Evolutionary conservation across 2,113 vertebrate species (phyloP), one percentile per base, ranked within the genome.

Genomic region (Hystrix brachyura): DNA sequence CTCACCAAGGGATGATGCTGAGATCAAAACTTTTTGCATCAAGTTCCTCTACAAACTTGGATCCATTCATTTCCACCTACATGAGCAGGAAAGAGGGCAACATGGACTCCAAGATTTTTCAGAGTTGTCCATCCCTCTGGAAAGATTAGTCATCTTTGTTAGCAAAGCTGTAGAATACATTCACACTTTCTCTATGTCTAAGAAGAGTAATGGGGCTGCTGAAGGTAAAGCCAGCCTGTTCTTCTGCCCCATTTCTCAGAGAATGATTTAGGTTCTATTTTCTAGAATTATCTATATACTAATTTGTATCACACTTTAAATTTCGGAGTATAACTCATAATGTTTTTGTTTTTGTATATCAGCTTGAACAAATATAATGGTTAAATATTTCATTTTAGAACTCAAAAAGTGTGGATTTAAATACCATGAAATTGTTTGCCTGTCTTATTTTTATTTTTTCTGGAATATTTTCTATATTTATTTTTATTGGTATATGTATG

Each of bases 201-300:
- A 1, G 2, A 69, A 80, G 19, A 78, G 32, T 23, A 34, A 4
- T 6, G 11, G 21, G 19, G 1, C 2, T 84, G 2, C 7, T 17
- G 4, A 51, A 4, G 12, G 34, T 9, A 25, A 2, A 59, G 4
- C 1, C 15, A 19, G 10, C 15, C 0, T 29, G 9, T 57, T 15
- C 3, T 18, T 10, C 1, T 5, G 7, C 7, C 8, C 7, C 9
- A 0, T 53, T 29, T 29, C 27, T 11, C 3, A 29, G 0, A 34
- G 5, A 86, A n/a, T 19, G 10, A n/a, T 1, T 14, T 0, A 65
- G 7, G 8, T 53, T 91, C 6, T 51, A 8, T 88, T 12, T 48
- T 59, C 3, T 13, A 60, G 4, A 14, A 4, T 81, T 46, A 76
- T 6, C 5, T 46, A 10, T 38, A 74, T 3, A 46, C 43, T 25